These are phyloP conservation scores for Bos javanicus DNA, from an alignment of 2,113 vertebrate species.

Conservation along the genomic window DNA sequence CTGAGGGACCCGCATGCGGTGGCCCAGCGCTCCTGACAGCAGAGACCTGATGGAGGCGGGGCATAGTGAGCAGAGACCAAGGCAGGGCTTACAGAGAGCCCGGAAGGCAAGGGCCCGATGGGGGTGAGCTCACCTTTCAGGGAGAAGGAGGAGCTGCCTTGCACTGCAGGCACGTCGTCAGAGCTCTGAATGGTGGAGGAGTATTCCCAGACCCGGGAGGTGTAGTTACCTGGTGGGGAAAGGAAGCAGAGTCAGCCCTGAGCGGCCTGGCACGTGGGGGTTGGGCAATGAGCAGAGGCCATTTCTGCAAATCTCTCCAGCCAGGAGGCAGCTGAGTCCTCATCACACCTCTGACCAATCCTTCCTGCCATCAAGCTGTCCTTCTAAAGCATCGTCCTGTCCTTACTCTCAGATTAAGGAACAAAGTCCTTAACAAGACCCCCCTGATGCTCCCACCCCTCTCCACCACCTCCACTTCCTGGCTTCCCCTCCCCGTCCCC, in stretches of 20 bases:
- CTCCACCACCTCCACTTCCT: not conserved
- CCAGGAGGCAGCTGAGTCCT: not conserved
- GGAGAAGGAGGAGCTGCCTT: slow-evolving; percentile 79
- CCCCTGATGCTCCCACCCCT: fast-evolving
- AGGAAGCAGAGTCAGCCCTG: not conserved
- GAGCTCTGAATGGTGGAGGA: slow-evolving; percentile 80
- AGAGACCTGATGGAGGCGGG: not conserved
- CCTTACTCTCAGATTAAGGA: not conserved
- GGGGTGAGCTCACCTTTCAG: slow-evolving; percentile 79
- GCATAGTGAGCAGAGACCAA: not conserved
- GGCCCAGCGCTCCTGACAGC: not conserved
- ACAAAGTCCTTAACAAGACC: fast-evolving
- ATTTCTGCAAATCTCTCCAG: not conserved
- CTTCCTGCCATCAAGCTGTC: not conserved
- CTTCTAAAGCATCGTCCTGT: not conserved
- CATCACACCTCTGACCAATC: not conserved
- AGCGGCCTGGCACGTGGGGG: fast-evolving
- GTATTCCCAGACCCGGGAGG: slow-evolving; percentile 83
- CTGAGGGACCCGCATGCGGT: fast-evolving
- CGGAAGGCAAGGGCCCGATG: not conserved
- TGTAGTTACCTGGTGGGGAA: slow-evolving; percentile 82
- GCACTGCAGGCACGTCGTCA: slow-evolving; percentile 77
- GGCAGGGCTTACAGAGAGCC: not conserved
- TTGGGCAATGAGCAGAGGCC: too few relatives aligned
- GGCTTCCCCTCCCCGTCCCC: fast-evolving